Evolutionary conservation across 2,113 vertebrate species (phyloP).

Genomic region (Calypte anna): DNA sequence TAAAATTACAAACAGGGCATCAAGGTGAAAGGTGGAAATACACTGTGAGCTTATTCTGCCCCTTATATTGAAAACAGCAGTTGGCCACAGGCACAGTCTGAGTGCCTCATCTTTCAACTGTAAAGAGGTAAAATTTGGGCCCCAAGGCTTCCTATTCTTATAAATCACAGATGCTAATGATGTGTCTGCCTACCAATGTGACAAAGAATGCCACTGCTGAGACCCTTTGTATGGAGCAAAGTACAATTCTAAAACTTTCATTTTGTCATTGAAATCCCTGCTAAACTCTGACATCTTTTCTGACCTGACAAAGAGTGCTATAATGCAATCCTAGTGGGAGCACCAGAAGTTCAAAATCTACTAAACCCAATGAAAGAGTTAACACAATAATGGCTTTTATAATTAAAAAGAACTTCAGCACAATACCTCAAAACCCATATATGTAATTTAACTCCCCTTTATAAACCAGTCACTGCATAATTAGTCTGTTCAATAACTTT

Average conservation of each 20-base stretch:
- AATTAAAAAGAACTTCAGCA: background rate
- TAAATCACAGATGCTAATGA: constrained; percentile 71
- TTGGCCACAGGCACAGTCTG: background rate
- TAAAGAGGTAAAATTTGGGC: constrained; percentile 33
- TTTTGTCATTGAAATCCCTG: constrained; percentile 61
- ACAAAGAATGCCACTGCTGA: constrained; percentile 49
- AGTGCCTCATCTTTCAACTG: constrained; percentile 55
- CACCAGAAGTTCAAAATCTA: background rate
- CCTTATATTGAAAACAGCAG: constrained; percentile 32
- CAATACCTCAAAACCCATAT: background rate
- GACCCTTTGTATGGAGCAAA: constrained; percentile 62
- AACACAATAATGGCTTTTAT: background rate
- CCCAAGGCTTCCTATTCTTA: constrained; percentile 48
- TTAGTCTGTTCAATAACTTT: background rate
- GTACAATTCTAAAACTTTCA: constrained; percentile 52
- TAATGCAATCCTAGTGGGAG: background rate
- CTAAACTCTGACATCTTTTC: constrained; percentile 33
- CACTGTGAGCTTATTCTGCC: background rate
- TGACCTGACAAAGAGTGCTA: background rate
- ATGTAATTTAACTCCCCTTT: fast-evolving
- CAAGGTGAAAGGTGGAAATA: constrained; percentile 15
- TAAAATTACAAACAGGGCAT: background rate
- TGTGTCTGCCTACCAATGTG: constrained; percentile 40
- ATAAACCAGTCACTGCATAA: background rate
- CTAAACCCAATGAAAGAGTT: background rate